These are phyloP conservation scores for Thereva unica DNA, from an alignment of 2,888 invertebrate genomes.

Conservation along the genomic window DNA sequence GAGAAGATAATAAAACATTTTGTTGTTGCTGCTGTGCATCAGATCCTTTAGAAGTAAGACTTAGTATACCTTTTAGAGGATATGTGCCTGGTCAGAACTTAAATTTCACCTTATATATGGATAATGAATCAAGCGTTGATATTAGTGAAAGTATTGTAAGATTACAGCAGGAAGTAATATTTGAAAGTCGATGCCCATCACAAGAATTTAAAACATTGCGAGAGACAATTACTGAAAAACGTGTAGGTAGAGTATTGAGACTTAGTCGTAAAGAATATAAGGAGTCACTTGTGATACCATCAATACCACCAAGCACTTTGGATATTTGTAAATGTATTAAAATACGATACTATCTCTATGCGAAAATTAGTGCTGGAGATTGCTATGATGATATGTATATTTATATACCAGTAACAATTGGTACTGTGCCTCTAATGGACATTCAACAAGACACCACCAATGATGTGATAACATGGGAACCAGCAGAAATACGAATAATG, in stretches of 20 bases:
- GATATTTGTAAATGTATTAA: neutral
- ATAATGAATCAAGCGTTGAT: slow-evolving; percentile 4
- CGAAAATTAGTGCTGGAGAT: neutral
- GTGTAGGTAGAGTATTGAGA: slow-evolving; percentile 8
- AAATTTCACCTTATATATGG: neutral
- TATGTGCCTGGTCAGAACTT: slow-evolving; percentile 17
- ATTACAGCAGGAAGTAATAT: slow-evolving; percentile 2
- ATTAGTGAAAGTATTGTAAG: neutral
- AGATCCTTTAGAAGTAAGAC: neutral
- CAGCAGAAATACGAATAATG: neutral
- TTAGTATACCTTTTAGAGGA: slow-evolving; percentile 8
- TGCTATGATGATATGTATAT: neutral
- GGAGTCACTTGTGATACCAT: neutral
- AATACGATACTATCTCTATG: slow-evolving; percentile 2
- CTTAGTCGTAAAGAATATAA: neutral
- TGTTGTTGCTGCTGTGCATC: slow-evolving; percentile 11
- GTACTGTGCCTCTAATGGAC: neutral
- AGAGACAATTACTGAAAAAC: slow-evolving; percentile 1
- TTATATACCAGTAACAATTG: neutral
- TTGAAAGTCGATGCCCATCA: neutral
- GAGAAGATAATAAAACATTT: slow-evolving; percentile 1
- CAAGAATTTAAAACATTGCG: neutral
- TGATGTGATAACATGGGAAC: neutral
- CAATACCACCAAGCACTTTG: slow-evolving; percentile 2
- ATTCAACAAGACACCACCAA: neutral